Evolutionary conservation across 2,888 invertebrate genomes (phyloP), one percentile per base, ranked within the genome.

Genomic region (Noctua janthe): DNA sequence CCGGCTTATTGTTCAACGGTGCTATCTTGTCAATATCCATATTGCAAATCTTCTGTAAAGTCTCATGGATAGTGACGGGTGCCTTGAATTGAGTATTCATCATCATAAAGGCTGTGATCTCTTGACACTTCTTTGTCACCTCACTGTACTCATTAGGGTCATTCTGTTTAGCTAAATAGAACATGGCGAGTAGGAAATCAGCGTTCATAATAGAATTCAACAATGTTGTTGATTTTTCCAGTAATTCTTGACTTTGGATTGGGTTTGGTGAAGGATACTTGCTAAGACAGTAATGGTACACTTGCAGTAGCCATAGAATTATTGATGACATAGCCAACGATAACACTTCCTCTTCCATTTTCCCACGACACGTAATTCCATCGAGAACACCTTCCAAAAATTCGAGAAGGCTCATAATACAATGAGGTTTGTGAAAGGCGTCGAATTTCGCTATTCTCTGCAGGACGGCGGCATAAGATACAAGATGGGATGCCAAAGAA

Each of bases 401-500:
- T 90, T 99, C 99, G 76, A 99, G 94, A 10, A 99, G 96, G 88
- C 99, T 98, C 39, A 98, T 97, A 67, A 99, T 98, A 93, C 99
- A 99, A 93, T 99, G 98, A 0, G 98, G 98, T 93, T 99, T 99
- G 81, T 98, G 98, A 91, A 98, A 98, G 74, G 99, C 98, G 89
- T 99, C 98, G 94, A 99, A 99, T 95, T 99, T 98, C 75, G 99
- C 98, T 83, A 99, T 98, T 91, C 99, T 98, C 92, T 98, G 98
- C 51, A 99, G 94, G 0, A 99, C 99, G 8, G 99, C 99, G 11
- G 99, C 98, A 93, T 99, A 99, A 0, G 99, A 99, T 1, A 99
- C 99, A 85, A 99, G 95, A 95, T 99, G 99, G 11, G 99, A 98
- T 88, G 99, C 98, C 76, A 99, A 95, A 2, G 99, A 99, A 96